Evolutionary conservation across 1,140 invertebrate genomes (phyloP).

Genomic region (Drosophila chauvacae): DNA sequence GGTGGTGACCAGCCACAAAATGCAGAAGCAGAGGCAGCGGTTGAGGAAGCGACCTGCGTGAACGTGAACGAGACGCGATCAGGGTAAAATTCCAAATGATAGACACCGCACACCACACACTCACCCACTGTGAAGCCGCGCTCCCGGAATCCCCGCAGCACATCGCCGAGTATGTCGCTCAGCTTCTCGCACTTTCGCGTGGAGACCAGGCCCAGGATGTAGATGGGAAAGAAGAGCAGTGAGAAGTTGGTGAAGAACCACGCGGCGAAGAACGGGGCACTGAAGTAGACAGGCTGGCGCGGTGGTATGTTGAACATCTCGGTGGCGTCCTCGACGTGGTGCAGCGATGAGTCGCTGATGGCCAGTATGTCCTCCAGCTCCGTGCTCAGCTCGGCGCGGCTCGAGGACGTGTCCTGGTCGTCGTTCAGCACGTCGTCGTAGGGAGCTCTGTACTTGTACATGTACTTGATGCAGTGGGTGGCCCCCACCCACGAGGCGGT

Average conservation of each 20-base stretch:
- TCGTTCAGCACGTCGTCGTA: slow-evolving; percentile 85
- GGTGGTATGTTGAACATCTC: slow-evolving; percentile 82
- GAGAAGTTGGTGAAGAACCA: slow-evolving; percentile 98
- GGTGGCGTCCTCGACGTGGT: slow-evolving; percentile 81
- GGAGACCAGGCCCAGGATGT: slow-evolving; percentile 90
- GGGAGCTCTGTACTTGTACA: slow-evolving; percentile 87
- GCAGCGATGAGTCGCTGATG: slow-evolving; percentile 85
- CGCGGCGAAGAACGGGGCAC: slow-evolving; percentile 96
- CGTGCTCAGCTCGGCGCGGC: slow-evolving; percentile 78
- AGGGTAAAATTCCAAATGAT: not conserved
- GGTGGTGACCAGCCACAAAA: slow-evolving; percentile 96
- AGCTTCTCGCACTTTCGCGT: slow-evolving; percentile 90
- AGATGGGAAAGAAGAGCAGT: slow-evolving; percentile 95
- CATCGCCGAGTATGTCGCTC: slow-evolving; percentile 90
- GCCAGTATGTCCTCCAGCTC: slow-evolving; percentile 84
- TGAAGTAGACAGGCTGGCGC: slow-evolving; percentile 84
- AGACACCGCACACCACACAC: slow-evolving; percentile 8
- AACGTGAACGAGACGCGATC: too few relatives aligned
- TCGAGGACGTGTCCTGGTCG: slow-evolving; percentile 81
- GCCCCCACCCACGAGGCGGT: slow-evolving; percentile 95
- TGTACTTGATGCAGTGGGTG: slow-evolving; percentile 94
- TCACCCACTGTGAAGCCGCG: slow-evolving; percentile 93
- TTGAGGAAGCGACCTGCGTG: slow-evolving; percentile 91
- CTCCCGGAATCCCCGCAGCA: slow-evolving; percentile 92
- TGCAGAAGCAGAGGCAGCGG: slow-evolving; percentile 93